Percentiles rank a stretch among this genome's conserved stretches.
Evolutionary conservation across 2,113 vertebrate genomes (phyloP).

Genomic region (Sterna hirundo): DNA sequence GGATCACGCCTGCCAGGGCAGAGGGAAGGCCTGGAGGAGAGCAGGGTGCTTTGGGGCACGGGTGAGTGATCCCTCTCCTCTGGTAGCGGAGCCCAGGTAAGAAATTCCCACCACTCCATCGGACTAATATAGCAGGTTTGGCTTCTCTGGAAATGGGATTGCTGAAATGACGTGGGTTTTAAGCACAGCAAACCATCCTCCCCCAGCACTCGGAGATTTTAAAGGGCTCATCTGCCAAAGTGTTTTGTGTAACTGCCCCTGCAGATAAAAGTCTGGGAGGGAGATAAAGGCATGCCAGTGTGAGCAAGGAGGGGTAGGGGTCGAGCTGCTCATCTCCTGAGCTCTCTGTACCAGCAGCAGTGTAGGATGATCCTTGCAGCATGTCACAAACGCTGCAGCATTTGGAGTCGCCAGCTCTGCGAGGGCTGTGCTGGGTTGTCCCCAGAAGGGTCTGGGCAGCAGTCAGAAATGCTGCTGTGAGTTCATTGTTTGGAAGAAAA

Average conservation of each 20-base stretch:
- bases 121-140: background rate
- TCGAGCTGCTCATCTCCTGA: background rate
- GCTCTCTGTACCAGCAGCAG: background rate
- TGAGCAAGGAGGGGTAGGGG: background rate
- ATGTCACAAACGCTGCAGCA: fast-evolving
- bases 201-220: background rate
- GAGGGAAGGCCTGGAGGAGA: background rate
- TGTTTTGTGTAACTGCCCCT: background rate
- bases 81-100: background rate
- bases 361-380: background rate
- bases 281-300: background rate
- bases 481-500: background rate
- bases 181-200: background rate
- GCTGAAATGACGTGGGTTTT: background rate
- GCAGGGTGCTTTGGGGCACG: background rate
- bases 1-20: background rate
- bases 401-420: background rate
- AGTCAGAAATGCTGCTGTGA: background rate
- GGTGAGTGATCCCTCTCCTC: background rate
- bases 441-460: background rate
- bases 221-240: background rate
- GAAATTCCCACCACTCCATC: background rate
- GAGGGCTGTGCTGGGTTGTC: background rate
- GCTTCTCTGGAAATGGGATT: background rate
- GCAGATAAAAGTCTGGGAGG: background rate